Evolutionary conservation across 2,888 invertebrate genomes (phyloP), one percentile per base, ranked within the genome.

Genomic region (Hartigia nigra): DNA sequence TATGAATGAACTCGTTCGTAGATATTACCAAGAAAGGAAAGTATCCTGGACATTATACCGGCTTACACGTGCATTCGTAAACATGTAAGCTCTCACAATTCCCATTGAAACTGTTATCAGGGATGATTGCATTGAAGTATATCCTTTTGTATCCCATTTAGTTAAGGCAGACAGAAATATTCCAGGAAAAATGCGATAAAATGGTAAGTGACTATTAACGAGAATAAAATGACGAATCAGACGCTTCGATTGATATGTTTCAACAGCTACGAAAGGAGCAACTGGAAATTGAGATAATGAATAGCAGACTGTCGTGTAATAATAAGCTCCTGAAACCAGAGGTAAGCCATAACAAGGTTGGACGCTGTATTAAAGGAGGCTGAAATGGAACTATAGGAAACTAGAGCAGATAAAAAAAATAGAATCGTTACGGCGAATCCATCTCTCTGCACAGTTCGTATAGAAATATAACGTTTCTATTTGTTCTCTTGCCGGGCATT

Each of bases 1-100:
- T 23, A 55, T 55, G 55, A 55, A 55, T 55, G 55, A 9, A 55
- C 55, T 55, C 23, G 55, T 55, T 55, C 55, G 76, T 84, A 91
- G 91, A 90, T 87, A 84, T 82, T 90, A 79, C 90, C 91, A 70
- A 88, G 87, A 77, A 89, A 87, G 84, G 87, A 90, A 78, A 91
- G 89, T 84, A 81, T 91, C 83, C 81, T 87, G 82, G 86, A 85
- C 84, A 86, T 91, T 81, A 87, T 85, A 80, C 91, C 91, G 31
- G 87, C 87, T 70, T 91, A 90, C 86, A 88, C 89, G 81, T 91
- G 91, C 81, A 86, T 91, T 83, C 88, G 88, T 83, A 89, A 91
- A 78, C 91, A 91, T 86, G 91, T 91, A 87, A 91, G 91, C 89
- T 31, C 31, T 23, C 4, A 55, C 9, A 55, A 23, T 55, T 9